Percentiles rank a stretch among this genome's conserved stretches.
Evolutionary conservation across 2,797 vertebrate species (phyloP).

Genomic region (Arnoldichthys spilopterus): DNA sequence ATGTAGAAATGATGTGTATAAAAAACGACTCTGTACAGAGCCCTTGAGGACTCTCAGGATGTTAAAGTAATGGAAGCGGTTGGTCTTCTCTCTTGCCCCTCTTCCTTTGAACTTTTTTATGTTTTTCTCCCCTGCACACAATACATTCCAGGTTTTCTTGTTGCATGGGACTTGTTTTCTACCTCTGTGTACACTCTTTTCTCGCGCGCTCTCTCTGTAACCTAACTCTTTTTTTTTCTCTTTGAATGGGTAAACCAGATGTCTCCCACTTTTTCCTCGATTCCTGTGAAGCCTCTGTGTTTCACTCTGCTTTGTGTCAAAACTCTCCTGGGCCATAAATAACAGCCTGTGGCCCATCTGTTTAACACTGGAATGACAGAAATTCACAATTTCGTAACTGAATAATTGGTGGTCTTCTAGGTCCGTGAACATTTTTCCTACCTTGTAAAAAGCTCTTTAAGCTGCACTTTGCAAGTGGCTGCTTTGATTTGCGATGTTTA

Average conservation of each 20-base stretch:
- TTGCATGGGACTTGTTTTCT: constrained; percentile 52
- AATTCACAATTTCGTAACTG: constrained; percentile 20
- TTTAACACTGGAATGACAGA: constrained; percentile 32
- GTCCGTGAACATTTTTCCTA: neutral
- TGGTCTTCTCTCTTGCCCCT: neutral
- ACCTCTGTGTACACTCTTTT: constrained; percentile 50
- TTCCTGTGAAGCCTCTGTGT: constrained; percentile 61
- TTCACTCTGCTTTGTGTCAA: constrained; percentile 61
- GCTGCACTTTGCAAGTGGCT: constrained; percentile 10
- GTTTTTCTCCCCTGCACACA: neutral
- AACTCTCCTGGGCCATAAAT: constrained; percentile 46
- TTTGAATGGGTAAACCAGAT: constrained; percentile 73
- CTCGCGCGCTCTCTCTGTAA: constrained; percentile 61
- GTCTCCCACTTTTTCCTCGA: constrained; percentile 60
- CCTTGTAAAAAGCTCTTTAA: constrained; percentile 7
- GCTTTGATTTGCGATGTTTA: neutral
- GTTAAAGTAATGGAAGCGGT: neutral
- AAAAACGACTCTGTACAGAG: neutral
- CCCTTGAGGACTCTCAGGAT: neutral
- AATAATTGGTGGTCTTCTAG: constrained; percentile 9
- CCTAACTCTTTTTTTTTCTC: constrained; percentile 54
- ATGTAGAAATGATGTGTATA: neutral
- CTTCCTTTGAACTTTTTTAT: neutral
- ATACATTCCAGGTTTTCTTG: constrained; percentile 45
- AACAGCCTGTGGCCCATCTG: constrained; percentile 36